These are phyloP conservation scores for Cygnus buccinator DNA, from an alignment of 2,113 vertebrate genomes.

Conservation along the genomic window DNA sequence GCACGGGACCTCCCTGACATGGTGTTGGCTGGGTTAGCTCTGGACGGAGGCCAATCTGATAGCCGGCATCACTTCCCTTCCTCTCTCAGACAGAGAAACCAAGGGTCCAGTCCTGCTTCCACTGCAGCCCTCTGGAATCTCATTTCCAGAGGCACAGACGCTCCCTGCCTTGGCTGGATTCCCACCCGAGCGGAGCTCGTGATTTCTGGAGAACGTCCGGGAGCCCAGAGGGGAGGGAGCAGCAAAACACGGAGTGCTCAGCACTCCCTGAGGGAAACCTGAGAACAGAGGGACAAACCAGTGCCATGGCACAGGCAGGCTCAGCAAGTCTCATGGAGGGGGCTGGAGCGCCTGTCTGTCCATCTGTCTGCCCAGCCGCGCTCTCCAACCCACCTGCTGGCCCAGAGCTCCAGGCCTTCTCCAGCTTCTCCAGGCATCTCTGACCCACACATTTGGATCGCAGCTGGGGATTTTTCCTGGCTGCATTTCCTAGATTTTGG, in stretches of 20 bases:
- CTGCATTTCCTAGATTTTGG: background rate
- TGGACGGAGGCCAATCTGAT: background rate
- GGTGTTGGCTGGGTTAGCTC: background rate
- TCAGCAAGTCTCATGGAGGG: background rate
- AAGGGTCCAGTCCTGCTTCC: background rate
- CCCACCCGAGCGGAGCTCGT: background rate
- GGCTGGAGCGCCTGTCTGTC: background rate
- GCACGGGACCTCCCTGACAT: background rate
- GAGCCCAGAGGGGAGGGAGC: background rate
- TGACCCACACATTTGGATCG: background rate
- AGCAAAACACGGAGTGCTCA: accelerated
- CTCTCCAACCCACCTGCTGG: background rate
- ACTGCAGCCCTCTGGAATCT: background rate
- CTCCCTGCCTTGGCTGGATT: background rate
- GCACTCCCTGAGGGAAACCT: background rate
- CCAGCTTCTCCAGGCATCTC: background rate
- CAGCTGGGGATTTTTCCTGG: background rate
- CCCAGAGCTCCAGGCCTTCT: background rate
- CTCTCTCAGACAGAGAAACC: accelerated
- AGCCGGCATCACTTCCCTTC: background rate
- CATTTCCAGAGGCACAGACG: background rate
- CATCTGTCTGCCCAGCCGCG: background rate
- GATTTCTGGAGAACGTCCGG: background rate
- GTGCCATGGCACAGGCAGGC: accelerated
- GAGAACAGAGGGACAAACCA: background rate